Conservation (phyloP, 1,140 invertebrate species). For the Littorina saxatilis region DNA sequence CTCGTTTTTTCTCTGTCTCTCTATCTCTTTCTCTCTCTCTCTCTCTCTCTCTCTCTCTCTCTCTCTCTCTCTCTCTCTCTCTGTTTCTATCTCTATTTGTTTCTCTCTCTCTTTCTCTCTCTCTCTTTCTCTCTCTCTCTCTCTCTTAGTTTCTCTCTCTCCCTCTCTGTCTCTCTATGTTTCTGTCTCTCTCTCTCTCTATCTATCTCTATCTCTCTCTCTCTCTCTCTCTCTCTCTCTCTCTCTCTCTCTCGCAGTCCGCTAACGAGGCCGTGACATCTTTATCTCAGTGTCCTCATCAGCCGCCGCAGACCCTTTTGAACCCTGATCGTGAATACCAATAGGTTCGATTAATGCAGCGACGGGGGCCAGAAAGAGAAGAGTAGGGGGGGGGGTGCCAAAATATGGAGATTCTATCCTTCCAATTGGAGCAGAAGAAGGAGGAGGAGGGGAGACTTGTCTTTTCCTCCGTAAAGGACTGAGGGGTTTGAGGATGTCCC, state of each 20-base stretch:
- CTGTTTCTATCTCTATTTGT: not conserved
- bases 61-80: constrained; percentile 10
- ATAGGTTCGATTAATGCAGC: constrained; percentile 6
- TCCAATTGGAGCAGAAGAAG: too few relatives aligned
- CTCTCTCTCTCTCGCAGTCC: not conserved
- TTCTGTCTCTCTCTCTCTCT: constrained; percentile 16
- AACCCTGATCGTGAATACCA: not conserved
- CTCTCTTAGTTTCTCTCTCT: constrained; percentile 25
- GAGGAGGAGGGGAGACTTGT: not conserved
- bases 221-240: constrained; percentile 19
- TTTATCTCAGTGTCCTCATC: constrained; percentile 1
- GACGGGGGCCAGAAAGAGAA: not conserved
- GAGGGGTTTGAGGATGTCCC: not conserved
- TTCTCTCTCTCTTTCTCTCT: not conserved
- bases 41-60: constrained; percentile 35
- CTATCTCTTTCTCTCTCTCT: constrained; percentile 26
- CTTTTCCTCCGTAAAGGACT: not conserved
- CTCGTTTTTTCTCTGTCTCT: not conserved
- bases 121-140: constrained; percentile 20
- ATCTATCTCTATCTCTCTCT: not conserved
- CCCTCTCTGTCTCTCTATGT: not conserved
- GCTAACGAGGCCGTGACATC: not conserved
- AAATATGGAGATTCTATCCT: not conserved
- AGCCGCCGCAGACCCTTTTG: not conserved
- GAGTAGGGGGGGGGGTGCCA: too few relatives aligned